Conservation (phyloP, 2,797 vertebrate genomes). For the Mionectes olivaceus region DNA sequence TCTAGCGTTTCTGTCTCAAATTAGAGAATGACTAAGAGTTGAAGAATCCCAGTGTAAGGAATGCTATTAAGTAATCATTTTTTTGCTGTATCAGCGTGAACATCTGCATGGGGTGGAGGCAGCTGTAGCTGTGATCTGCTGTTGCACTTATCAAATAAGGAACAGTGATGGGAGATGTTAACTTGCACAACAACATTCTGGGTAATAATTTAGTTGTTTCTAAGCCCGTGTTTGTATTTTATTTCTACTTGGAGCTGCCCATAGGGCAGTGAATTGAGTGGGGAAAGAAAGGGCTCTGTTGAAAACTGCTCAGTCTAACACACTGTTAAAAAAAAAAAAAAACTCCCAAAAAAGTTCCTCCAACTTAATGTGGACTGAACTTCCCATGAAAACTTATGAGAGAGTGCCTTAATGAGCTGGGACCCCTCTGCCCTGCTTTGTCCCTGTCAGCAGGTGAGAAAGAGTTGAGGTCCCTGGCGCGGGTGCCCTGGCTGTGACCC, state of each 20-base stretch:
- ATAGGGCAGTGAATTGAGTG: neutral
- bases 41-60: constrained; percentile 4
- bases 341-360: neutral
- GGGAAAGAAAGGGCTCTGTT: neutral
- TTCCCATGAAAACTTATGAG: constrained; percentile 24
- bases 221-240: neutral
- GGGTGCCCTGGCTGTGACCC: constrained; percentile 58
- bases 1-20: neutral
- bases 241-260: neutral
- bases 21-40: constrained; percentile 7
- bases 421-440: constrained; percentile 24
- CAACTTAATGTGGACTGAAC: neutral
- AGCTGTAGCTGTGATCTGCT: neutral
- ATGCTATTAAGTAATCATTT: neutral
- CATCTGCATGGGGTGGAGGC: constrained; percentile 22
- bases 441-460: constrained; percentile 51
- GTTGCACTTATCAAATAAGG: neutral
- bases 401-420: constrained; percentile 3
- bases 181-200: neutral
- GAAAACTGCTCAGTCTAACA: neutral
- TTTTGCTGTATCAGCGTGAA: neutral
- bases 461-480: neutral
- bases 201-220: neutral
- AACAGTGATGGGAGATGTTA: neutral
- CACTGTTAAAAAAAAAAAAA: neutral